Conservation (phyloP, 2,888 invertebrate genomes). For the Tigriopus californicus region DNA sequence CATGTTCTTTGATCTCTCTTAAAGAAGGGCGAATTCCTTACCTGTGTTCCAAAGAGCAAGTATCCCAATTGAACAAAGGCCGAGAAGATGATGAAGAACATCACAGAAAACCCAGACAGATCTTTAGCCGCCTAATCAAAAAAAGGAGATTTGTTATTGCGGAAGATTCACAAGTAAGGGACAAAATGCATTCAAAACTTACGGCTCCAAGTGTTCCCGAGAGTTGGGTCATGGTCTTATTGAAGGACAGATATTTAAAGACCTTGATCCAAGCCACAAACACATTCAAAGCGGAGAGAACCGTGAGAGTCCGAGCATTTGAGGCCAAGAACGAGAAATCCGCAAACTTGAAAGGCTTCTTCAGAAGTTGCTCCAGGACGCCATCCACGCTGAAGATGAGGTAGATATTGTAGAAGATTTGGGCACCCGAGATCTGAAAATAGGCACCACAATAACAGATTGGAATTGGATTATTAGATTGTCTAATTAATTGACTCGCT, state of each 20-base stretch:
- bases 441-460: neutral
- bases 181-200: slow-evolving; percentile 7
- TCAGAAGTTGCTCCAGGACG: neutral
- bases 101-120: slow-evolving; percentile 36
- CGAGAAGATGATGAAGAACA: slow-evolving; percentile 54
- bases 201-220: slow-evolving; percentile 41
- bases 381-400: neutral
- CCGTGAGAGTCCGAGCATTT: slow-evolving; percentile 38
- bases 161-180: neutral
- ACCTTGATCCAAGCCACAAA: slow-evolving; percentile 52
- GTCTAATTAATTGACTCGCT: neutral
- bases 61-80: slow-evolving; percentile 54
- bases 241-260: slow-evolving; percentile 54
- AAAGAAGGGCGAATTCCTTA: no score
- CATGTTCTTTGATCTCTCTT: no score
- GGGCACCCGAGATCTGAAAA: neutral
- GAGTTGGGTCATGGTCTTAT: slow-evolving; percentile 50
- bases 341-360: slow-evolving; percentile 5
- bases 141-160: no score
- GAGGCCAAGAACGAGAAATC: slow-evolving; percentile 21
- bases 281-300: slow-evolving; percentile 38
- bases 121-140: slow-evolving; percentile 31
- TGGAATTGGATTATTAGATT: neutral
- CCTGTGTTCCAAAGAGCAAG: slow-evolving; percentile 48
- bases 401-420: neutral